phyloP scores from a whole-genome alignment of 2,888 invertebrate genomes.

The Apodemia duryi region DNA sequence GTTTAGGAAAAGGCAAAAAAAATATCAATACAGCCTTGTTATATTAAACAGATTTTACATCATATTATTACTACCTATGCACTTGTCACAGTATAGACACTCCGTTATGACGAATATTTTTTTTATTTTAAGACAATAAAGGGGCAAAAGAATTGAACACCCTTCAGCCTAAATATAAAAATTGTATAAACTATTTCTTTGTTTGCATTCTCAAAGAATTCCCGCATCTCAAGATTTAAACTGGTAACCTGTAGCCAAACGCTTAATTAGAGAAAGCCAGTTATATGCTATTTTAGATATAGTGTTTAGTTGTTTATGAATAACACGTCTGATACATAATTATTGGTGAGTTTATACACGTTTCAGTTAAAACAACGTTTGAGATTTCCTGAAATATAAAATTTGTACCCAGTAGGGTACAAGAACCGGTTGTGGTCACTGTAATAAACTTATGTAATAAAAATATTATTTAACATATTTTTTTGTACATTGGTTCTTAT shows the following conservation, averaged over 20 bases:
- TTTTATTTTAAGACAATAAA: no score
- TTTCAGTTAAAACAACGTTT: constrained; percentile 8
- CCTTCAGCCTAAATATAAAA: background rate
- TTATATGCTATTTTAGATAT: constrained; percentile 14
- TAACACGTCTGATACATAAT: constrained; percentile 5
- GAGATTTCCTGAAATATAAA: background rate
- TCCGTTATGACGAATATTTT: no score
- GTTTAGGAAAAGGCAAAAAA: no score
- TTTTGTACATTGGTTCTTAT: no score
- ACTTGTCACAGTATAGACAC: no score
- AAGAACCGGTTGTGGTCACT: no score
- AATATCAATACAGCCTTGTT: no score
- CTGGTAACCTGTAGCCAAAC: constrained; percentile 31
- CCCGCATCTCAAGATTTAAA: constrained; percentile 28
- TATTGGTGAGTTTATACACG: constrained; percentile 22
- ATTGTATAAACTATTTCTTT: constrained; percentile 26
- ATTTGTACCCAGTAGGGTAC: no score
- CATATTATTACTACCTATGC: no score
- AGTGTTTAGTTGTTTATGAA: constrained; percentile 17
- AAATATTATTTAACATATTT: no score
- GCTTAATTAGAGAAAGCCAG: constrained; percentile 21
- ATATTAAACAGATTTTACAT: no score
- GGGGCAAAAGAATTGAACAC: background rate
- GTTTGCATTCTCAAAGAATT: constrained; percentile 30
- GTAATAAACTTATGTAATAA: no score